Conservation (phyloP, 1,140 invertebrate genomes). For the Kradibia gibbosae region DNA sequence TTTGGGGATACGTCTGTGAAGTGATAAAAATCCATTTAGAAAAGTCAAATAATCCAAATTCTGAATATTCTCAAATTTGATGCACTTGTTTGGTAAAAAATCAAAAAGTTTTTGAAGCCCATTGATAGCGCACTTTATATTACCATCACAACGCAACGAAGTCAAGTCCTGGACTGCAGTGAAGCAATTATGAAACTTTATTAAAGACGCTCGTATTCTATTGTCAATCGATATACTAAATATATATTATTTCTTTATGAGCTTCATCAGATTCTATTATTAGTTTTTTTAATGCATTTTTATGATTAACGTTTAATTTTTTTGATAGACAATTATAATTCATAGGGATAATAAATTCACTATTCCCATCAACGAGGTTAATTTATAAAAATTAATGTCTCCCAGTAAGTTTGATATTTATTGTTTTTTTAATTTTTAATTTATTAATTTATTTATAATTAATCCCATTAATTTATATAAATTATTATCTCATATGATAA, state of each 20-base stretch:
- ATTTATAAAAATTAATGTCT: too few species aligned
- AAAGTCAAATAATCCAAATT: too few species aligned
- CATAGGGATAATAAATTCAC: too few species aligned
- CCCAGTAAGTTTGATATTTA: too few species aligned
- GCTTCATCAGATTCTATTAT: not conserved
- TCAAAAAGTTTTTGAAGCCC: not conserved
- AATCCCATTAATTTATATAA: too few species aligned
- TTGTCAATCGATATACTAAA: not conserved
- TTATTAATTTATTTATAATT: too few species aligned
- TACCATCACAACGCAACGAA: not conserved
- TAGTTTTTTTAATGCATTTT: not conserved
- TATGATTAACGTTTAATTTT: not conserved
- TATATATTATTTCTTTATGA: not conserved
- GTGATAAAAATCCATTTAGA: too few species aligned
- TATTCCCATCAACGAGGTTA: too few species aligned
- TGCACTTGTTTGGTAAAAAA: not conserved
- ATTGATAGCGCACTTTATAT: not conserved
- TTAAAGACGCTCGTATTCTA: not conserved
- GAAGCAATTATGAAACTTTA: not conserved
- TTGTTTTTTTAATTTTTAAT: too few species aligned
- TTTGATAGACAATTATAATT: too few species aligned
- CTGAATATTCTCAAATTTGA: not conserved
- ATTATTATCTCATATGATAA: too few species aligned
- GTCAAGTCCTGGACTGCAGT: constrained; percentile 16
- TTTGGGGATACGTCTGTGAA: too few species aligned